Evolutionary conservation across 2,888 invertebrate species (phyloP), one percentile per base, ranked within the genome.

Genomic region (Miltochrista miniata): DNA sequence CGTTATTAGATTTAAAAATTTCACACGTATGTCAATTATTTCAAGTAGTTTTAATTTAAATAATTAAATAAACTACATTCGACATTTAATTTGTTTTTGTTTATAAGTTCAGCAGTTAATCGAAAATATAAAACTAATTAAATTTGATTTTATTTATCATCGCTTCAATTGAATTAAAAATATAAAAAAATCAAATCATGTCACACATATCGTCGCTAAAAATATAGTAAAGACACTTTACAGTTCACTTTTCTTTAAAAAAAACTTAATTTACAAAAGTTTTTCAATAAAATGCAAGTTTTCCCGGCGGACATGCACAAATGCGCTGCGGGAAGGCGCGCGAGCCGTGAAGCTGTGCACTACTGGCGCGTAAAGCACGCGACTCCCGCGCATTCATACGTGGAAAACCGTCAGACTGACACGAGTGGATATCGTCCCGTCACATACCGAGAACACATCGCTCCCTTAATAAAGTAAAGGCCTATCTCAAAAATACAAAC

Each of bases 291-390:
- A 4, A 24, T 24, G 56, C 51, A 56, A 68, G 64, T 57, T 72
- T 74, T 74, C 68, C 70, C 68, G 72, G 14, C 64, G 55, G 71
- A 72, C 70, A 65, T 79, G 74, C 48, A 48, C 71, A 75, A 72
- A 66, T 68, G 78, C 72, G 72, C 70, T 72, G 79, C 83, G 82
- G 77, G 76, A 77, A 64, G 76, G 72, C 72, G 68, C 62, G 74
- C 81, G 77, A 79, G 81, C 78, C 81, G 81, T 82, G 81, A 74
- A 74, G 71, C 69, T 71, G 85, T 85, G 76, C 81, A 83, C 83
- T 84, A 87, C 87, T 85, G 85, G 76, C 76, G 79, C 72, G 72
- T 71, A 72, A 74, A 72, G 70, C 73, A 79, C 74, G 76, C 79
- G 74, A 64, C 81, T 73, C 75, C 67, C 70, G 78, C 74, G 75